phyloP scores from a whole-genome alignment of 2,113 vertebrate genomes.

The Amblyopsis rosae region DNA sequence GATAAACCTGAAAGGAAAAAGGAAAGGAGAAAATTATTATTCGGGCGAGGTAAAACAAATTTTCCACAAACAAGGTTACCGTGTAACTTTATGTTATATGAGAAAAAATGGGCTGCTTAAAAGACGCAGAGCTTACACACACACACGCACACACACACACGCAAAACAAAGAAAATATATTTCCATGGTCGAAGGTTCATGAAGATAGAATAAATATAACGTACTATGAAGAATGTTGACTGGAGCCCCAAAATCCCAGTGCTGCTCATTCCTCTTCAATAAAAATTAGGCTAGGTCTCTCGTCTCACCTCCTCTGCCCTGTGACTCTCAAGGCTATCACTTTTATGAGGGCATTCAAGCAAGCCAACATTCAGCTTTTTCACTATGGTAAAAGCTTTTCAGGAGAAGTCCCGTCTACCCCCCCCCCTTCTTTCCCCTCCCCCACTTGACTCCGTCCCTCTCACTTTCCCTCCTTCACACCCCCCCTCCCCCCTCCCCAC shows the following conservation, averaged over 20 bases:
- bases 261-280: not conserved
- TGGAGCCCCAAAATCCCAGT: not conserved
- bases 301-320: constrained; percentile 3
- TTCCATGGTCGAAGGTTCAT: not conserved
- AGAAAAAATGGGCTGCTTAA: not conserved
- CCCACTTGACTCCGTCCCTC: not conserved
- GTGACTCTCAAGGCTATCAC: constrained; percentile 32
- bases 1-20: constrained; percentile 52
- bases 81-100: not conserved
- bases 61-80: constrained; percentile 1
- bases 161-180: not conserved
- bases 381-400: constrained; percentile 44
- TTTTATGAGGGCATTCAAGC: constrained; percentile 39
- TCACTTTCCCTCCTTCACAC: constrained; percentile 12
- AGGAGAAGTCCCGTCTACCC: constrained; percentile 59
- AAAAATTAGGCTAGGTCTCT: constrained; percentile 10
- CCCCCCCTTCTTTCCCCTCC: constrained; percentile 58
- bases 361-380: constrained; percentile 42
- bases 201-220: constrained; percentile 15
- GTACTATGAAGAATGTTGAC: constrained; percentile 13
- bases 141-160: no score
- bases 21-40: constrained; percentile 5
- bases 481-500: constrained; percentile 55
- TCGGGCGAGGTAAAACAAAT: not conserved
- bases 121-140: not conserved